These are phyloP conservation scores for Tridacna crocea DNA, from an alignment of 2,888 invertebrate genomes.

Conservation along the genomic window DNA sequence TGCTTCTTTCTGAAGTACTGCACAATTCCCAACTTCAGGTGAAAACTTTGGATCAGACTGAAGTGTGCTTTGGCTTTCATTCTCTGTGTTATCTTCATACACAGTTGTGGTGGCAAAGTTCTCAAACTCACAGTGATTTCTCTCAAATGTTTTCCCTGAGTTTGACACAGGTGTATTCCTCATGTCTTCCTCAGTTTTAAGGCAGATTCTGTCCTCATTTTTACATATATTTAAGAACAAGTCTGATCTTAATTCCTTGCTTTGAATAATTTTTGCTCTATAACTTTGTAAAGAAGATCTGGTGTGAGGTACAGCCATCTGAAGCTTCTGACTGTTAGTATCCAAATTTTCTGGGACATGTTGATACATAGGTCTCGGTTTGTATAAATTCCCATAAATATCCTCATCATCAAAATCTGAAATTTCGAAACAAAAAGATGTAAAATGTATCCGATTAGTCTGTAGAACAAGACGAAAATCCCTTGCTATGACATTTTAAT, in stretches of 20 bases:
- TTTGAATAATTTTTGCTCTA: neutral
- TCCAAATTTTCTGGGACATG: neutral
- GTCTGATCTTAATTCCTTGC: neutral
- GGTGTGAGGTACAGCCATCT: neutral
- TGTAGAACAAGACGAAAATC: too few relatives aligned
- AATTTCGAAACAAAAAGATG: neutral
- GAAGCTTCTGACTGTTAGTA: neutral
- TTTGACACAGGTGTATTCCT: neutral
- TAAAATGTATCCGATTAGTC: neutral
- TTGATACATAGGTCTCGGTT: conserved; percentile 42
- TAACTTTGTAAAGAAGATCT: conserved; percentile 1
- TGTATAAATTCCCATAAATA: conserved; percentile 49
- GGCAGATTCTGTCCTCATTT: neutral
- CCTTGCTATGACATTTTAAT: too few relatives aligned
- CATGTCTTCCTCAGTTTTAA: neutral
- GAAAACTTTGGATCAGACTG: neutral
- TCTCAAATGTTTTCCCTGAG: neutral
- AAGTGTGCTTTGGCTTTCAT: neutral
- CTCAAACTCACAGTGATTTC: neutral
- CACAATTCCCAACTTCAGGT: neutral
- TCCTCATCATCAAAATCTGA: conserved; percentile 42
- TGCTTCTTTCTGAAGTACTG: too few relatives aligned
- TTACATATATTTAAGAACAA: too few relatives aligned
- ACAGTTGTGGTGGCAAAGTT: neutral
- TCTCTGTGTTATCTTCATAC: too few relatives aligned